These are phyloP conservation scores for Empis livida DNA, from an alignment of 2,888 invertebrate species.

Conservation along the genomic window DNA sequence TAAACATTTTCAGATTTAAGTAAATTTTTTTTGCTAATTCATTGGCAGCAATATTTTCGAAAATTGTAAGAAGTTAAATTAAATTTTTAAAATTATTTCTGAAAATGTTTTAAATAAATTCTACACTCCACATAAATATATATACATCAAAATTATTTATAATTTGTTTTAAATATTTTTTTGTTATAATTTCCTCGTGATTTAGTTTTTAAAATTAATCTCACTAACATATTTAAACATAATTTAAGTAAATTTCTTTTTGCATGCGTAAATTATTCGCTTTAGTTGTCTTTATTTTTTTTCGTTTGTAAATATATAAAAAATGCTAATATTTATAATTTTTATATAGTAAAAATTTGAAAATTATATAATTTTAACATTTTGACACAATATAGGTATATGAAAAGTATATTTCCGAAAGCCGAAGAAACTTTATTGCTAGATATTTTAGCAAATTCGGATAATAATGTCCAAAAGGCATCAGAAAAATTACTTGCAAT, in stretches of 20 bases:
- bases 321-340: neutral
- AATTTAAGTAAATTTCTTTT: neutral
- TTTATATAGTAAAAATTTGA: neutral
- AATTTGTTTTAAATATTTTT: neutral
- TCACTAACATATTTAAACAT: neutral
- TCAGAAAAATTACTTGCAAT: slow-evolving; percentile 66
- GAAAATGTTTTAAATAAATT: too few species aligned
- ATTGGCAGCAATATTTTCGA: too few species aligned
- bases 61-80: too few species aligned
- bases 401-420: slow-evolving; percentile 82
- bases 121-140: too few species aligned
- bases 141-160: neutral
- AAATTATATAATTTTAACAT: neutral
- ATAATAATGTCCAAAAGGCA: slow-evolving; percentile 82
- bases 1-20: neutral
- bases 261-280: too few species aligned
- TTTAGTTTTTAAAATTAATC: neutral
- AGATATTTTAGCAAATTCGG: slow-evolving; percentile 70
- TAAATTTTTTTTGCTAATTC: neutral
- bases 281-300: neutral
- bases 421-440: slow-evolving; percentile 79
- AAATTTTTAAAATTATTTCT: too few species aligned
- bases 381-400: slow-evolving; percentile 47
- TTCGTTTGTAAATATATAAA: neutral
- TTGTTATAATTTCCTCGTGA: neutral